Percentiles rank a stretch among this genome's conserved stretches.
Evolutionary conservation across 1,140 invertebrate genomes (phyloP).

Genomic region (Cydia splendana): DNA sequence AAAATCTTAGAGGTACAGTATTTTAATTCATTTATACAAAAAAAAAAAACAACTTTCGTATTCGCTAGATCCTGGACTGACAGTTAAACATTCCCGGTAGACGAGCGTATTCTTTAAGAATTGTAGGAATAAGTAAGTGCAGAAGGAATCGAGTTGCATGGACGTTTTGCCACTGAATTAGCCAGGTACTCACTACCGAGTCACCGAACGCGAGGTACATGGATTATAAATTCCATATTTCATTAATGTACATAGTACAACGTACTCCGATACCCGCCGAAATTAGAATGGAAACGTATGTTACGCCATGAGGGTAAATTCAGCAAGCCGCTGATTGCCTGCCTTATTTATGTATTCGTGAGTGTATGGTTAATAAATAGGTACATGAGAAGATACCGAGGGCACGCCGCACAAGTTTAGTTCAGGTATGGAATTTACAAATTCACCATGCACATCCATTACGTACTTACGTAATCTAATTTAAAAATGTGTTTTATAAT

Average conservation of each 20-base stretch:
- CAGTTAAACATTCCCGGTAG: no score
- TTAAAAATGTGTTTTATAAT: no score
- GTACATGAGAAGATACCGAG: constrained; percentile 3
- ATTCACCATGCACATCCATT: not conserved
- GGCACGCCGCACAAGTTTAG: constrained; percentile 1
- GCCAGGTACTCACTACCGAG: not conserved
- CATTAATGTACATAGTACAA: not conserved
- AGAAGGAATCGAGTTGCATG: no score
- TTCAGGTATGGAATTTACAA: not conserved
- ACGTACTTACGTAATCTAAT: not conserved
- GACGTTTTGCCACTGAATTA: not conserved
- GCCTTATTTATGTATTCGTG: constrained; percentile 25
- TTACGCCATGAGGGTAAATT: constrained; percentile 12
- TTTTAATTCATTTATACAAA: no score
- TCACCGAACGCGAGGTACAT: not conserved
- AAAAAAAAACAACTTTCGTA: no score
- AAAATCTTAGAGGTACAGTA: no score
- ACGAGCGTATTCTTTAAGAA: no score
- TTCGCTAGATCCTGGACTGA: no score
- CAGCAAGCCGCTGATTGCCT: constrained; percentile 23
- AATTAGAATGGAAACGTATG: constrained; percentile 12
- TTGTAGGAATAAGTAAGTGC: no score
- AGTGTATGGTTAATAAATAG: constrained; percentile 30
- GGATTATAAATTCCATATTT: constrained; percentile 12
- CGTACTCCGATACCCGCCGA: constrained; percentile 5